Conservation (phyloP, 1,140 invertebrate genomes). For the Drosophila varians region DNA sequence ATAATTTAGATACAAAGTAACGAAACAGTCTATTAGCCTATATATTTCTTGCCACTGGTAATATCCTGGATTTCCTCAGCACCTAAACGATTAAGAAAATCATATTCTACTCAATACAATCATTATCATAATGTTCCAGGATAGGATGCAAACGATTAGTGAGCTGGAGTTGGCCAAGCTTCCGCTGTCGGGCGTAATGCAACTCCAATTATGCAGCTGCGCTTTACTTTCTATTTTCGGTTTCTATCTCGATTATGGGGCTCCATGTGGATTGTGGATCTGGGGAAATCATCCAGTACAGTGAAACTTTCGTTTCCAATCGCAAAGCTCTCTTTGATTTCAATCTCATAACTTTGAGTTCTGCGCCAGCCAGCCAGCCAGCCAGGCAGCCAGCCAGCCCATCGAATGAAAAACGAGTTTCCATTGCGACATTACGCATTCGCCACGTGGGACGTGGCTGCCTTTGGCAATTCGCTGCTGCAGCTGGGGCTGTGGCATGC, state of each 20-base stretch:
- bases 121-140: not conserved
- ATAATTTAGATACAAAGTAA: no score
- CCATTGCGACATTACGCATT: constrained; percentile 64
- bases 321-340: constrained; percentile 54
- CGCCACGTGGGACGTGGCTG: constrained; percentile 57
- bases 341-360: constrained; percentile 44
- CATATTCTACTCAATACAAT: not conserved
- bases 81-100: no score
- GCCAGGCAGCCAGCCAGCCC: no score
- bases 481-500: constrained; percentile 35
- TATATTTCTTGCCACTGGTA: no score
- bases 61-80: no score
- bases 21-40: no score
- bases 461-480: constrained; percentile 34
- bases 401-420: constrained; percentile 50
- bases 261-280: constrained; percentile 32
- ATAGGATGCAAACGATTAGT: constrained; percentile 40
- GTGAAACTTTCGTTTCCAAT: constrained; percentile 44
- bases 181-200: constrained; percentile 47
- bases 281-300: constrained; percentile 19
- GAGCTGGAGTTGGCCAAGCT: constrained; percentile 24
- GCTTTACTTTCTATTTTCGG: constrained; percentile 74
- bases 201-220: constrained; percentile 66
- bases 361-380: constrained; percentile 8
- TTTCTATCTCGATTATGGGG: constrained; percentile 48